A percentile compares a stretch with the other conserved stretches of the same genome.
phyloP scores from a whole-genome alignment of 53 echinoderm and acorn worm species.

The Crossaster papposus region DNA sequence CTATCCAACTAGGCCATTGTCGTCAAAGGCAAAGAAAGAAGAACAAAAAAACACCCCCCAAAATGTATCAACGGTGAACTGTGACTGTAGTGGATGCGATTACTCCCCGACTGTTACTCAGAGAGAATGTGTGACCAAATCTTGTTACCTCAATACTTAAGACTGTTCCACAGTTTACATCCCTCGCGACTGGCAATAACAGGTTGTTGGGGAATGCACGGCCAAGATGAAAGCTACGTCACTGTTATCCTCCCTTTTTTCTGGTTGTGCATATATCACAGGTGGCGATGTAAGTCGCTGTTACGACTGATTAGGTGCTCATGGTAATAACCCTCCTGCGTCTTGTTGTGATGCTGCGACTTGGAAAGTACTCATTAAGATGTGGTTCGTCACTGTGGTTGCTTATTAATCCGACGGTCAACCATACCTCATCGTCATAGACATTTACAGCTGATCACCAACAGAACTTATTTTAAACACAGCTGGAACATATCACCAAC shows the following conservation, averaged over 20 bases:
- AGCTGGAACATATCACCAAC: too few species aligned
- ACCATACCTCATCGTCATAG: conserved; percentile 9
- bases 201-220: background rate
- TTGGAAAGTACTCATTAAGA: background rate
- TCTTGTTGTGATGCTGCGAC: background rate
- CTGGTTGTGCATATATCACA: background rate
- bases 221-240: background rate
- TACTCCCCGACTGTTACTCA: conserved; percentile 4
- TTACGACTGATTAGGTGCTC: conserved; percentile 12
- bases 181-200: conserved; percentile 10
- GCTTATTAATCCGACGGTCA: conserved; percentile 30
- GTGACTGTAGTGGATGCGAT: conserved; percentile 36
- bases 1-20: background rate
- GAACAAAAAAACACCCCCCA: background rate
- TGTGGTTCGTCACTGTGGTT: background rate
- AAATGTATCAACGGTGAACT: background rate
- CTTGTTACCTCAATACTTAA: conserved; percentile 14
- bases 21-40: background rate
- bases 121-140: conserved; percentile 13
- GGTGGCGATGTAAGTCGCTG: background rate
- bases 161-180: background rate
- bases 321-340: background rate
- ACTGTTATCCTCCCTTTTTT: background rate
- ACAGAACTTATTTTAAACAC: background rate
- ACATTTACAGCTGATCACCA: background rate